A percentile compares a stretch with the other conserved stretches of the same genome.
Evolutionary conservation across 2,888 invertebrate genomes (phyloP).

Genomic region (Athetis lepigone): DNA sequence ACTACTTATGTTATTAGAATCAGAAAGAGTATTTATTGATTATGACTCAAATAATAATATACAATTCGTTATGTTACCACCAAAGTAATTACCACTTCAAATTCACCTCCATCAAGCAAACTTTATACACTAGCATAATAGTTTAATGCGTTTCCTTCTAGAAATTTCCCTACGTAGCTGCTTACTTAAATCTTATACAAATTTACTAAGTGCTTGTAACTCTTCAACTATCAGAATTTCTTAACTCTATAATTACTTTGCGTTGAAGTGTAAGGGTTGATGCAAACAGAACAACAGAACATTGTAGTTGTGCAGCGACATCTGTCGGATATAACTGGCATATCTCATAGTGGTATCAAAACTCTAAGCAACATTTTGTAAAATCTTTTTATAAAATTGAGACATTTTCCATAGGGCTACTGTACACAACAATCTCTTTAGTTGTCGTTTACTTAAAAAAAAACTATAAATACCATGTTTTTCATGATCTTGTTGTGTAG

Average conservation of each 20-base stretch:
- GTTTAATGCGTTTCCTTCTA: constrained; percentile 60
- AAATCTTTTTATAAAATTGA: too few species aligned
- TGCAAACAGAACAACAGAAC: background rate
- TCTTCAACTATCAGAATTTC: constrained; percentile 56
- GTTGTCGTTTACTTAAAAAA: too few species aligned
- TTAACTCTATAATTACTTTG: constrained; percentile 60
- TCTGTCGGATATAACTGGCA: too few species aligned
- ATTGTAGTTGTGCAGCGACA: background rate
- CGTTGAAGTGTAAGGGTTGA: constrained; percentile 32
- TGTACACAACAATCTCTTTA: too few species aligned
- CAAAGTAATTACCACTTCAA: constrained; percentile 46
- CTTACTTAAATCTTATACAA: constrained; percentile 51
- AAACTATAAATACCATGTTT: too few species aligned
- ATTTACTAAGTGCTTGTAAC: constrained; percentile 55
- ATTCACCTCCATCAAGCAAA: constrained; percentile 51
- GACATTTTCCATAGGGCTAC: too few species aligned
- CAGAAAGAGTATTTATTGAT: too few species aligned
- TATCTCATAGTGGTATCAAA: too few species aligned
- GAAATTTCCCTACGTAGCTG: constrained; percentile 43
- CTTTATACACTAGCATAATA: constrained; percentile 60
- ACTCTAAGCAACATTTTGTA: too few species aligned
- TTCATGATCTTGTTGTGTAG: too few species aligned
- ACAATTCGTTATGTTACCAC: background rate
- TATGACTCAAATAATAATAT: too few species aligned
- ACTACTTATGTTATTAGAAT: too few species aligned